Base-by-base conservation (phyloP, 2,797 vertebrate species). In the Limosa lapponica region DNA sequence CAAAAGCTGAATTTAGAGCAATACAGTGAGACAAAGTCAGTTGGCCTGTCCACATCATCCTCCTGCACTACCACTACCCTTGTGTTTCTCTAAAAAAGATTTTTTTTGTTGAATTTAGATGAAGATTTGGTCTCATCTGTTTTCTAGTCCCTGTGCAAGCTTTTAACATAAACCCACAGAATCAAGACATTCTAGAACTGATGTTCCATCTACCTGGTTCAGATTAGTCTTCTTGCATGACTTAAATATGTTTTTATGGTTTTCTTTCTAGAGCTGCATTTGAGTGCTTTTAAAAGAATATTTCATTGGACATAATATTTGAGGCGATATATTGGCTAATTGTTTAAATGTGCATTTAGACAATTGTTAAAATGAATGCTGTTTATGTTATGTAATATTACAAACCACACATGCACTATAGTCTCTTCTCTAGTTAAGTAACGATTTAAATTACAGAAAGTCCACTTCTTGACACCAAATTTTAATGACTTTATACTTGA, bases 271-370 rank as follows among this genome's bases (percentile, higher is more conserved):
- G 65, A 82, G 58, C 77, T 95, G 37, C 49, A 59, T 80, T 85
- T 93, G 46, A 91, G 4, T 57, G 23, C 66, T 88, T 95, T 82
- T 80, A 67, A 77, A 89, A 55, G 3, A 89, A 37, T 66, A 66
- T 84, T 89, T 62, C 73, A 67, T 89, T 87, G 54, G 66, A 89
- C 34, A 44, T 12, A 90, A 86, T 83, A 61, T 80, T 96, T 95
- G 83, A 95, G 44, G 39, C 49, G 2, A 55, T 93, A 84, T 69
- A 86, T 85, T 95, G 61, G 82, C 75, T 97, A 95, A 97, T 96
- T 91, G 58, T 77, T 97, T 96, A 97, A 97, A 96, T 89, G 72
- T 96, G 88, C 72, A 78, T 79, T 95, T 96, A 90, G 73, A 95
- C 90, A 96, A 82, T 97, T 95, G 75, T 85, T 96, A 75, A 96